These are phyloP conservation scores for Conus canariensis DNA, from an alignment of 2,888 invertebrate genomes.

Conservation along the genomic window DNA sequence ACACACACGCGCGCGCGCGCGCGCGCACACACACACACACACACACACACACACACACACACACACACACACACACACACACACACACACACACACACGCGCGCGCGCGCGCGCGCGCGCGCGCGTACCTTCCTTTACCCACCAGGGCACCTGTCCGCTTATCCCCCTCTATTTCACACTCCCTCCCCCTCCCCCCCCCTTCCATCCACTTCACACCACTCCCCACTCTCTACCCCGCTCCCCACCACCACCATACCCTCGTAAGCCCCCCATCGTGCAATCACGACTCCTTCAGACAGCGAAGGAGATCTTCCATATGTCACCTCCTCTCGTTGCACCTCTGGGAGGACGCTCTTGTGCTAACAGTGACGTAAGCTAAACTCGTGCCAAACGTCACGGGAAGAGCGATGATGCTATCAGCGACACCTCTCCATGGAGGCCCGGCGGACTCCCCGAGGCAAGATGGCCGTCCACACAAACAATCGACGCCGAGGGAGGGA, in stretches of 20 bases:
- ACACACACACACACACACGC: too few species aligned
- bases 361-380: conserved; percentile 31
- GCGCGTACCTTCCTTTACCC: too few species aligned
- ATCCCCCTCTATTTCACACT: neutral
- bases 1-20: too few species aligned
- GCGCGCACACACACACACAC: too few species aligned
- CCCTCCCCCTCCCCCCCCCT: neutral
- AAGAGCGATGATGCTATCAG: conserved; percentile 35
- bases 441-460: neutral
- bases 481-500: neutral
- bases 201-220: neutral
- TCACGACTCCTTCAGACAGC: neutral
- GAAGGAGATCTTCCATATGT: conserved; percentile 14
- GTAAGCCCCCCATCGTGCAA: neutral
- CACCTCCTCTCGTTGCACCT: conserved; percentile 8
- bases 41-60: too few species aligned
- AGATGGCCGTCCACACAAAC: conserved; percentile 5
- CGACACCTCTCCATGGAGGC: neutral
- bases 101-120: too few species aligned
- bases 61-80: too few species aligned
- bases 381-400: conserved; percentile 34
- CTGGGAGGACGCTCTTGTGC: conserved; percentile 19
- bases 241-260: neutral
- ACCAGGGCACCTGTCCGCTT: neutral
- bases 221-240: neutral